A percentile compares a stretch with the other conserved stretches of the same genome.
Evolutionary conservation across 2,888 invertebrate species (phyloP).

Genomic region (Mythimna pallens): DNA sequence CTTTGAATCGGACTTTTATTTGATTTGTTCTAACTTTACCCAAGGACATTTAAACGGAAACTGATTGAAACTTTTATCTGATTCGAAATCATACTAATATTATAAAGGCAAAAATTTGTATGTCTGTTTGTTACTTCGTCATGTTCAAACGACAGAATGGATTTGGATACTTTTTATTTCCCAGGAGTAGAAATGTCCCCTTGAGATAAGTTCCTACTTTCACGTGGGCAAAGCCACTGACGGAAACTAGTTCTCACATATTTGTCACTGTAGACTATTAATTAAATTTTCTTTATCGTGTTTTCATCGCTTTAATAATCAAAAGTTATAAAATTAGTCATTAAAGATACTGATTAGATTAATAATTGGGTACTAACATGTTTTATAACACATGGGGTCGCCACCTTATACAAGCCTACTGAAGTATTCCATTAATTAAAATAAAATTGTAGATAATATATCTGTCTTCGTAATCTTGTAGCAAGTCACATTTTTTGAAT

Average conservation of each 20-base stretch:
- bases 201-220: no score
- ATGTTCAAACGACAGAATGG: no score
- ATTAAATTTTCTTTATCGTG: conserved; percentile 31
- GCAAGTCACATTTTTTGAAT: conserved; percentile 24
- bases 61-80: background rate
- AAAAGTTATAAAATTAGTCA: conserved; percentile 48
- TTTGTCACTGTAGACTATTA: conserved; percentile 12
- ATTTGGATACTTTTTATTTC: no score
- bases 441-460: conserved; percentile 38
- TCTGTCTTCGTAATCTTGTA: conserved; percentile 21
- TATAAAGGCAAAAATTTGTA: no score
- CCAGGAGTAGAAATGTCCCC: no score
- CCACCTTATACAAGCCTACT: conserved; percentile 23
- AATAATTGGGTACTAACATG: conserved; percentile 45
- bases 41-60: conserved; percentile 5
- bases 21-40: conserved; percentile 26
- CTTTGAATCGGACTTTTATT: conserved; percentile 41
- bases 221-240: no score
- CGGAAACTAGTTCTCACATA: background rate
- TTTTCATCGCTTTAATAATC: conserved; percentile 39
- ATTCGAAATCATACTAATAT: background rate
- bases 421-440: conserved; percentile 49
- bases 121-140: no score
- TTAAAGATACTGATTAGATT: conserved; percentile 45
- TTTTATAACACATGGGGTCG: conserved; percentile 48